These are phyloP conservation scores for Empidonax alnorum DNA, from an alignment of 2,113 vertebrate species.

Conservation along the genomic window DNA sequence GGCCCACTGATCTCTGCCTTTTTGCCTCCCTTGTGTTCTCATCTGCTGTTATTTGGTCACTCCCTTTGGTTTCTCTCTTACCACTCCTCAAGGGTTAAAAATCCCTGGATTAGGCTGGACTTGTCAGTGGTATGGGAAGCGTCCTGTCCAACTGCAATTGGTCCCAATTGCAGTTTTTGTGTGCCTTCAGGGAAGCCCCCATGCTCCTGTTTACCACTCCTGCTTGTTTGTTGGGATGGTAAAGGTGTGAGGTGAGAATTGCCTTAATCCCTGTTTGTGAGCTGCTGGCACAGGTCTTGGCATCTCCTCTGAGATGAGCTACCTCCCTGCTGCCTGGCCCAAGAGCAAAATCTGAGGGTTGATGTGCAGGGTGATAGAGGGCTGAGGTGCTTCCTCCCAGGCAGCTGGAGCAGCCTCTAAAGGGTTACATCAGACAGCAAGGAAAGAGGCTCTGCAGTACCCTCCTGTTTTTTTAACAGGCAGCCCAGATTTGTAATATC, in stretches of 20 bases:
- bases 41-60: background rate
- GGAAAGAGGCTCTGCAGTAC: background rate
- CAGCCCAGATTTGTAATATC: conserved; percentile 49
- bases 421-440: background rate
- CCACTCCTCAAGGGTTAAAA: background rate
- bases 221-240: fast-evolving
- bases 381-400: background rate
- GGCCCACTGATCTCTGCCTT: background rate
- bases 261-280: background rate
- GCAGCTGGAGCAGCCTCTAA: background rate
- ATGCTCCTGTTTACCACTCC: background rate
- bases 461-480: background rate
- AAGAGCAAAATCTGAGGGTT: background rate
- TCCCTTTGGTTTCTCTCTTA: background rate
- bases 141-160: background rate
- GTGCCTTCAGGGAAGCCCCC: background rate
- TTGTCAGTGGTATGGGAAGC: background rate
- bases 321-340: background rate
- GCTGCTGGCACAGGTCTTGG: background rate
- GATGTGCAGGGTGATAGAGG: background rate
- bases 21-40: background rate
- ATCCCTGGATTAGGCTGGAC: background rate
- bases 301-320: background rate
- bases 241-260: background rate
- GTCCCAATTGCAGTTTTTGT: background rate